A percentile compares a stretch with the other conserved stretches of the same genome.
Evolutionary conservation across 2,888 invertebrate genomes (phyloP).

Genomic region (Eurytoma californica): DNA sequence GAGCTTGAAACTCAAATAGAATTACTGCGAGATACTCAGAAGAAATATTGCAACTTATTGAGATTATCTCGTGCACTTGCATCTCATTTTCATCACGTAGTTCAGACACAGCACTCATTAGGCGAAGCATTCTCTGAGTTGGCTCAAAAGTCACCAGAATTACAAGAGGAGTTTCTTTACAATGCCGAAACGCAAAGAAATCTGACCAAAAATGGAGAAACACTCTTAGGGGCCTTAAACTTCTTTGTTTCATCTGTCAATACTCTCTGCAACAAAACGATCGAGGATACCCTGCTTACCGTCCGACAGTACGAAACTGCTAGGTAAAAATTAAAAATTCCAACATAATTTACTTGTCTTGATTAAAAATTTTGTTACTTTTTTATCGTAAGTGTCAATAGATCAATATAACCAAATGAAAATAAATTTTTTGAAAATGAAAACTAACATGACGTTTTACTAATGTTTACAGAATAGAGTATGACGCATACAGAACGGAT

Average conservation of each 20-base stretch:
- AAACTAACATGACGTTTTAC: conserved; percentile 31
- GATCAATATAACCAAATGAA: too few relatives aligned
- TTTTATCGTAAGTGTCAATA: too few relatives aligned
- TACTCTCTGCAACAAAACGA: conserved; percentile 97
- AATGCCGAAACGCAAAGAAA: conserved; percentile 97
- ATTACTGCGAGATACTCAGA: conserved; percentile 93
- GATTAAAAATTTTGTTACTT: neutral
- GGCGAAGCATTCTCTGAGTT: conserved; percentile 96
- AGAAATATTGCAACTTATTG: conserved; percentile 92
- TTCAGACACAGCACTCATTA: conserved; percentile 90
- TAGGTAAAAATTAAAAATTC: conserved; percentile 76
- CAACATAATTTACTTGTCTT: neutral
- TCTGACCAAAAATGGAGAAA: conserved; percentile 94
- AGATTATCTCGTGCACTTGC: conserved; percentile 90
- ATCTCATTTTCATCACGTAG: conserved; percentile 91
- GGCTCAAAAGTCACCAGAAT: conserved; percentile 96
- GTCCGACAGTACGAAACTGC: conserved; percentile 86
- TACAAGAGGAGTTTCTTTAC: conserved; percentile 95
- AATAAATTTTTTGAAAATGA: too few relatives aligned
- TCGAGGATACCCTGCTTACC: conserved; percentile 93
- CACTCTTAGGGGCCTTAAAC: conserved; percentile 92
- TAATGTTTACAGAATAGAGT: conserved; percentile 85
- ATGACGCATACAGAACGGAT: conserved; percentile 98
- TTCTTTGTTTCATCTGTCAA: conserved; percentile 97
- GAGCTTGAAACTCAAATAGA: conserved; percentile 97